Evolutionary conservation across 2,888 invertebrate genomes (phyloP), one percentile per base, ranked within the genome.

Genomic region (Hesperia comma): DNA sequence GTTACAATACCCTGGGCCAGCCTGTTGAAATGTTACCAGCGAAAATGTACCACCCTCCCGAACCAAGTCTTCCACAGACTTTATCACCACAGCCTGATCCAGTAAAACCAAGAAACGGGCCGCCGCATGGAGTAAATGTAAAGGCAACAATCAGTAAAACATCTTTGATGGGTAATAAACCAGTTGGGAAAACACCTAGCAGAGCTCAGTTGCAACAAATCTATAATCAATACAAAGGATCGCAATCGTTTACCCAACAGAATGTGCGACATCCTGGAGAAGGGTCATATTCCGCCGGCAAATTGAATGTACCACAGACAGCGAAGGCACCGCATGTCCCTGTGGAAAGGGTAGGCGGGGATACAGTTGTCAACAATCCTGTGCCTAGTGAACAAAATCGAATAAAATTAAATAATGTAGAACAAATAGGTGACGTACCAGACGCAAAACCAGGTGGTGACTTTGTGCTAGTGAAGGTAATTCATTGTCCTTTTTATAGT

Each of bases 1-100:
- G 82, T 7, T 90, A 83, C 68, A 91, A 92, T 66, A 89, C 90
- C n/a, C 77, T 92, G 41, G 92, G 91, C 3, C 91, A 91, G 70
- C 89, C 88, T 26, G 75, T 91, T 32, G 79, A 90, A 71, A 76
- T 84, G 74, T n/a, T 85, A n/a, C 82, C 87, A 17, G 81, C 82
- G 1, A 75, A 75, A 46, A 62, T 77, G 49, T 90, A 80, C 68
- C 81, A 79, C 26, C 69, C 70, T 19, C 71, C 74, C 14, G 78
- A 78, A 63, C 79, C 82, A 15, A 69, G 64, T 46, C 70, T 84
- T 19, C 90, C 87, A 0, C 90, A 90, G 75, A 88, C 90, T 0
- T 70, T 89, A 43, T 87, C 86, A 17, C 88, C 88, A n/a, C 82
- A 85, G 66, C 70, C 78, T n/a, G 17, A 66, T 8, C 64, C 72